Percentiles rank a stretch among this genome's conserved stretches.
Conservation (phyloP, 2,888 invertebrate species). For the Conops quadrifasciatus region DNA sequence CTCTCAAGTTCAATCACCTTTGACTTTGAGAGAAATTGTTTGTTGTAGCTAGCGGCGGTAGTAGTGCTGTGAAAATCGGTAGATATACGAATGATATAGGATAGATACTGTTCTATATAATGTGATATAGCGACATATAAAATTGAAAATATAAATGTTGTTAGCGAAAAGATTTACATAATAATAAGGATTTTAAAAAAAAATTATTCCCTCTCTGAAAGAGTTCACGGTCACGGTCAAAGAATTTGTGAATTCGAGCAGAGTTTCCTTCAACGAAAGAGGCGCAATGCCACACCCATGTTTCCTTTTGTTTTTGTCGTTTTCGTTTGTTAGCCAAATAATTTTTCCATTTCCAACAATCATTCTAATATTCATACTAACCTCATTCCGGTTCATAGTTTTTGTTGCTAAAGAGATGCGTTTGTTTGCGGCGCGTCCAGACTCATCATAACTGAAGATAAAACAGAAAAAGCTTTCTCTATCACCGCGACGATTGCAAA, state of each 20-base stretch:
- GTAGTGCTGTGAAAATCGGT: constrained; percentile 3
- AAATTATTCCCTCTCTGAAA: background rate
- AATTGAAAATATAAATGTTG: too few species aligned
- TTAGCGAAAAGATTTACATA: too few species aligned
- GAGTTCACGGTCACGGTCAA: too few species aligned
- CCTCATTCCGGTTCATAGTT: too few species aligned
- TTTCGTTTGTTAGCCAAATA: background rate
- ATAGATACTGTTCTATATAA: too few species aligned
- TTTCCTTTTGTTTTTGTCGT: background rate
- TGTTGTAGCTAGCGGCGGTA: background rate
- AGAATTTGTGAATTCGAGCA: background rate
- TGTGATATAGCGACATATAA: too few species aligned
- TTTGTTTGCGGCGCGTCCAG: too few species aligned
- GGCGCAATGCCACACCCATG: background rate
- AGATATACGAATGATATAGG: background rate
- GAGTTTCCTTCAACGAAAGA: background rate
- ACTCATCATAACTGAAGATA: too few species aligned
- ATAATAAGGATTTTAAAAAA: too few species aligned
- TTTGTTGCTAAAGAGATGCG: too few species aligned
- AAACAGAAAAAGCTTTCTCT: background rate
- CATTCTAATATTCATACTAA: too few species aligned
- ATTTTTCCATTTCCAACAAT: too few species aligned
- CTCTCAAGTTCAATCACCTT: constrained; percentile 58
- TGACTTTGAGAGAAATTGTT: constrained; percentile 50
- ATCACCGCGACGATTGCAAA: background rate